Conservation (phyloP, 2,113 vertebrate genomes). For the Salvelinus namaycush region DNA sequence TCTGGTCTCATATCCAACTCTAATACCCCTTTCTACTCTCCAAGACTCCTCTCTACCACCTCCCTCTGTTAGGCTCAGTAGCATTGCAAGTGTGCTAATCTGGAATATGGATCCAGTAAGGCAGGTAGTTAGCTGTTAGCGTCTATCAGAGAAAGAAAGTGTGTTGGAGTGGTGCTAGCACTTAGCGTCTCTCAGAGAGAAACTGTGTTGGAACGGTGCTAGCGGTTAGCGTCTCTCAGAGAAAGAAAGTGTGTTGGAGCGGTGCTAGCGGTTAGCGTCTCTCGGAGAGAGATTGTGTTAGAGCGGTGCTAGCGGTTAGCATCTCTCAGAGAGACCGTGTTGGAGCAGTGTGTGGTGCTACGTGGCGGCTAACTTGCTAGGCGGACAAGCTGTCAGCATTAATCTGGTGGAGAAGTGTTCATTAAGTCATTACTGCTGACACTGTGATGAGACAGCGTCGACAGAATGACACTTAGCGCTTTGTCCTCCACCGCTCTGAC, state of each 20-base stretch:
- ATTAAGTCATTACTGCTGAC: conserved; percentile 83
- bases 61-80: conserved; percentile 64
- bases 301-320: too few relatives aligned
- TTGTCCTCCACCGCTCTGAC: too few relatives aligned
- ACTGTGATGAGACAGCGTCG: conserved; percentile 67
- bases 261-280: too few relatives aligned
- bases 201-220: too few relatives aligned
- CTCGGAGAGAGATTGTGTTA: too few relatives aligned
- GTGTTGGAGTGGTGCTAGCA: conserved; percentile 1
- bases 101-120: conserved; percentile 48
- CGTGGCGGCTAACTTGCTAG: conserved; percentile 61
- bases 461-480: conserved; percentile 48
- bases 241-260: too few relatives aligned
- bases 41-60: conserved; percentile 43
- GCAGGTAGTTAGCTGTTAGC: conserved; percentile 46
- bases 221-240: too few relatives aligned
- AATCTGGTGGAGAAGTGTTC: conserved; percentile 80
- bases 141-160: conserved; percentile 47
- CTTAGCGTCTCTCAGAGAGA: too few relatives aligned
- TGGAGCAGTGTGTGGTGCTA: too few relatives aligned
- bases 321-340: too few relatives aligned
- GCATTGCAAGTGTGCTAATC: conserved; percentile 61
- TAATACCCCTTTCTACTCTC: conserved; percentile 3
- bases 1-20: background rate
- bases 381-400: conserved; percentile 77